Evolutionary conservation across 2,888 invertebrate species (phyloP), one percentile per base, ranked within the genome.

Genomic region (Blastobasis adustella): DNA sequence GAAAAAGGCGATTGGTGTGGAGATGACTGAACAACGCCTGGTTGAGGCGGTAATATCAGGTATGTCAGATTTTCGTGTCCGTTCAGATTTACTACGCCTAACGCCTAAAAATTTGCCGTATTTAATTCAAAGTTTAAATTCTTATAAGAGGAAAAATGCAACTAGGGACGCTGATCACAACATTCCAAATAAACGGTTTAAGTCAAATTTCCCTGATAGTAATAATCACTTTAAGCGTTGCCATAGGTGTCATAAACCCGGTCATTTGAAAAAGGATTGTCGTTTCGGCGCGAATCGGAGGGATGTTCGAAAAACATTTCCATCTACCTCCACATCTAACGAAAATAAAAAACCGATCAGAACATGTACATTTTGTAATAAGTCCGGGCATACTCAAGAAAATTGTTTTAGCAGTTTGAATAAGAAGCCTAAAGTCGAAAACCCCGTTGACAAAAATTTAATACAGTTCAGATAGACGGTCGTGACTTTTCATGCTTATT

Each of bases 1-100:
- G 8, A 54, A 52, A 37, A 57, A 53, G 50, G 56, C 46, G 9
- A 45, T 56, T 47, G 54, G 54, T 39, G 50, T 56, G 42, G 50
- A 50, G 50, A 41, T 54, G 56, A 54, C 52, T 46, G 54, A 56
- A 40, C 45, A 46, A 45, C 52, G 37, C 5, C 43, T 56, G 7
- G 56, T 56, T 9, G 56, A 56, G 37, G 56, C 56, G 36, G 54
- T 51, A 8, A 50, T 56, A 37, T 54, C 52, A 8, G 56, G 54
- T 54, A 54, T 56, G 56, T 52, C 56, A 36, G 54, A 54, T n/a
- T 56, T 56, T 46, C 56, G 53, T 46, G 54, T 54, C 39, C 43
- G 56, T 10, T 56, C 56, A 7, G 53, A 56, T 49, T 50, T 56
- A 54, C 47, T 56, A 43, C 49, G 53, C 37, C 46, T 57, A 7